A percentile compares a stretch with the other conserved stretches of the same genome.
Evolutionary conservation across 2,888 invertebrate genomes (phyloP).

Genomic region (Steinernema hermaphroditum): DNA sequence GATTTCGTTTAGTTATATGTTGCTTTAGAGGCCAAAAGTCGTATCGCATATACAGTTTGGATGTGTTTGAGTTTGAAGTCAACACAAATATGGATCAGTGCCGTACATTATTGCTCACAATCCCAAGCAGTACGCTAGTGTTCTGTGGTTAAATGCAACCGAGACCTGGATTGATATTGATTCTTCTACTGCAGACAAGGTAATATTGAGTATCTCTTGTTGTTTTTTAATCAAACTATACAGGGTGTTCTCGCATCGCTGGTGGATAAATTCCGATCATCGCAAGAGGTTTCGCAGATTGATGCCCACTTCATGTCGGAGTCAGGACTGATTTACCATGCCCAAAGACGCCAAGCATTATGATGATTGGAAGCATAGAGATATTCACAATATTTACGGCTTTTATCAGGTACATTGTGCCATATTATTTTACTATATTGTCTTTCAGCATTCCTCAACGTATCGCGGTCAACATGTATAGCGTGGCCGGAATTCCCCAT

Average conservation of each 20-base stretch:
- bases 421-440: background rate
- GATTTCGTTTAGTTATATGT: background rate
- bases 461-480: constrained; percentile 72
- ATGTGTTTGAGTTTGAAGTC: constrained; percentile 96
- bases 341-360: constrained; percentile 89
- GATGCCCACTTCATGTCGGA: constrained; percentile 93
- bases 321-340: constrained; percentile 89
- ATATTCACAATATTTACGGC: constrained; percentile 91
- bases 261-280: constrained; percentile 67
- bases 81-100: constrained; percentile 89
- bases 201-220: constrained; percentile 48
- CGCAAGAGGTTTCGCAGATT: constrained; percentile 66
- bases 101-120: constrained; percentile 86
- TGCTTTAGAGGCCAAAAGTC: constrained; percentile 73
- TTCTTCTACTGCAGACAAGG: constrained; percentile 68
- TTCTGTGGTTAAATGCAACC: constrained; percentile 94
- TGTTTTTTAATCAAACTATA: background rate
- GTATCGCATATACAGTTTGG: constrained; percentile 91
- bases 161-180: constrained; percentile 95
- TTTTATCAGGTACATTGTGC: constrained; percentile 74
- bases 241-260: constrained; percentile 68
- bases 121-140: constrained; percentile 78
- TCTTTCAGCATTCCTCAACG: constrained; percentile 69
- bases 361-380: constrained; percentile 85
- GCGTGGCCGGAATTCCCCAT: constrained; percentile 84